These are phyloP conservation scores for Phoxinus dragarum DNA, from an alignment of 2,797 vertebrate species.

Conservation along the genomic window DNA sequence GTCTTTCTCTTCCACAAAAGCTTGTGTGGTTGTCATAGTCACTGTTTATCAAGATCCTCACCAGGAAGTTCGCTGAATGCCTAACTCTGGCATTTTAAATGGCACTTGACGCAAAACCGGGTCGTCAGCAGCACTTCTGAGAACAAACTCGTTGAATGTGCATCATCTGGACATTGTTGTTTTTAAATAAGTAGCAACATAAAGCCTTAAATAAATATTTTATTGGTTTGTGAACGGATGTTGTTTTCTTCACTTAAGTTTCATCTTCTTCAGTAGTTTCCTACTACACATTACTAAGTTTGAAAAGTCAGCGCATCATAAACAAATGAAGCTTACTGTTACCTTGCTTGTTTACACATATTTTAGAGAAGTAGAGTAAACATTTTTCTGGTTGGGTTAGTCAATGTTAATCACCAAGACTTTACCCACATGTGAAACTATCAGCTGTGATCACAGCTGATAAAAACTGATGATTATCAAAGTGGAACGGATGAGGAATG, in stretches of 20 bases:
- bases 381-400: neutral
- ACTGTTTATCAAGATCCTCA: slow-evolving; percentile 24
- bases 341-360: neutral
- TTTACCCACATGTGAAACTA: neutral
- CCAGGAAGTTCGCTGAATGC: slow-evolving; percentile 47
- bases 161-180: neutral
- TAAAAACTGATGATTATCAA: neutral
- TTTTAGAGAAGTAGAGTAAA: neutral
- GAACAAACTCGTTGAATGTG: slow-evolving; percentile 2
- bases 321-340: neutral
- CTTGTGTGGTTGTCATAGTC: slow-evolving; percentile 62
- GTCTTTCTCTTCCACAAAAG: slow-evolving; percentile 36
- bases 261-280: neutral
- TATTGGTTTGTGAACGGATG: neutral
- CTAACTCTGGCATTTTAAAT: slow-evolving; percentile 22
- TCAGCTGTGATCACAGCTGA: neutral
- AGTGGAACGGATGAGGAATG: neutral
- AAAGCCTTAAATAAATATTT: neutral
- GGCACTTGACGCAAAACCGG: neutral
- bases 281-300: neutral
- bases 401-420: neutral
- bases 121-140: slow-evolving; percentile 1
- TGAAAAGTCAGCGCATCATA: neutral
- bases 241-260: neutral
- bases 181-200: neutral